Evolutionary conservation across 2,888 invertebrate genomes (phyloP).

Genomic region (Glyphotaelius pellucidus): DNA sequence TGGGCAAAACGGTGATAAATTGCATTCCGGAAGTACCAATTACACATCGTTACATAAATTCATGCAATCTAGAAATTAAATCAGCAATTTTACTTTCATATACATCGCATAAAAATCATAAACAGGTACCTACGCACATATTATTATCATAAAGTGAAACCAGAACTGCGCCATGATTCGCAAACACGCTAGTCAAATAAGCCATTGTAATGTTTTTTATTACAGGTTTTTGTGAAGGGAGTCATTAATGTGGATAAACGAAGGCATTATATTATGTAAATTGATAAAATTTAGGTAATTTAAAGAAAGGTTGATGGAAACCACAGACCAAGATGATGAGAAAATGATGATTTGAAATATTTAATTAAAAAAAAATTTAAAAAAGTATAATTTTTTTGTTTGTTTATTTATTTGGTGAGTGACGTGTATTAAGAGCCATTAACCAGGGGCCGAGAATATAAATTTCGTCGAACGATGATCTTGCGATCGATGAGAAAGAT

Average conservation of each 20-base stretch:
- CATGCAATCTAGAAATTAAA: background rate
- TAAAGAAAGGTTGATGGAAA: background rate
- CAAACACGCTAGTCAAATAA: constrained; percentile 28
- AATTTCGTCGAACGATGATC: too few species aligned
- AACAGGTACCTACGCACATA: background rate
- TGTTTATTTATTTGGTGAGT: background rate
- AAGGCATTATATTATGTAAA: background rate
- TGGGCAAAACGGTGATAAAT: background rate
- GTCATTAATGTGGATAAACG: constrained; percentile 2
- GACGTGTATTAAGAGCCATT: too few species aligned
- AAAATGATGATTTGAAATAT: background rate
- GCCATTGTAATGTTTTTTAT: constrained; percentile 28
- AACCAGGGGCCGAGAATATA: too few species aligned
- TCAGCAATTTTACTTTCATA: background rate
- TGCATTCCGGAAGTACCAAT: background rate
- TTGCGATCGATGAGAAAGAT: too few species aligned
- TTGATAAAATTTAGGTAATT: background rate
- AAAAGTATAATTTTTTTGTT: background rate
- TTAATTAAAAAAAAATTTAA: too few species aligned
- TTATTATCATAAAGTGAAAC: background rate
- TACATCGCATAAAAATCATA: background rate
- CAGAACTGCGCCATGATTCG: constrained; percentile 17
- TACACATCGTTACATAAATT: background rate
- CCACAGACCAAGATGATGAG: background rate
- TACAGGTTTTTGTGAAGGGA: background rate